A percentile compares a stretch with the other conserved stretches of the same genome.
Conservation (phyloP, 2,888 invertebrate species). For the Lathronympha strigana region DNA sequence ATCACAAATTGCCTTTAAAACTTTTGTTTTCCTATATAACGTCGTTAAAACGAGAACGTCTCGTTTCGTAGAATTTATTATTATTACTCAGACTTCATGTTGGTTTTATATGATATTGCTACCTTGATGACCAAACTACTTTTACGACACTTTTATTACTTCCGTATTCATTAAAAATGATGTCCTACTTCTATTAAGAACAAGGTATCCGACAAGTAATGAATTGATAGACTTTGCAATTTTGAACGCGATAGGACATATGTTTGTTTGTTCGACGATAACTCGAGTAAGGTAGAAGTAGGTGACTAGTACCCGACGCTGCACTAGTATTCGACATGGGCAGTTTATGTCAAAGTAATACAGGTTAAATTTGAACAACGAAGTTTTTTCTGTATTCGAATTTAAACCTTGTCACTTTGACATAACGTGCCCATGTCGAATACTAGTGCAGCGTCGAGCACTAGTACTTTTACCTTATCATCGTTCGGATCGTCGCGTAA, state of each 20-base stretch:
- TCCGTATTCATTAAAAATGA: slow-evolving; percentile 28
- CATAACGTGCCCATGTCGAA: too few relatives aligned
- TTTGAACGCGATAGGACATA: background rate
- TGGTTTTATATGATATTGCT: background rate
- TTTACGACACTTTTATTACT: slow-evolving; percentile 21
- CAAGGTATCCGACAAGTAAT: background rate
- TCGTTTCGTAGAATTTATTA: slow-evolving; percentile 1
- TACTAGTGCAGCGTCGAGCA: too few relatives aligned
- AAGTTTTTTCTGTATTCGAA: too few relatives aligned
- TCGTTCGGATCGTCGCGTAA: too few relatives aligned
- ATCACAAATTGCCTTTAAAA: background rate
- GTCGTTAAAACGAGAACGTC: background rate
- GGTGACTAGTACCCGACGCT: too few relatives aligned
- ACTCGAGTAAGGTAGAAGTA: too few relatives aligned
- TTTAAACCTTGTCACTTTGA: too few relatives aligned
- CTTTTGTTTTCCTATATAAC: background rate
- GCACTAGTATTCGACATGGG: too few relatives aligned
- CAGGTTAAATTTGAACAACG: too few relatives aligned
- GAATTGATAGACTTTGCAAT: background rate
- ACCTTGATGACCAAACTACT: slow-evolving; percentile 1
- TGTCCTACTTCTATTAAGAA: background rate
- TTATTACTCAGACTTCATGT: background rate
- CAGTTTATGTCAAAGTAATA: too few relatives aligned
- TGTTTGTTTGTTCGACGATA: background rate
- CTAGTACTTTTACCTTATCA: too few relatives aligned